Evolutionary conservation across 2,888 invertebrate genomes (phyloP), one percentile per base, ranked within the genome.

Genomic region (Morinoia aosen): DNA sequence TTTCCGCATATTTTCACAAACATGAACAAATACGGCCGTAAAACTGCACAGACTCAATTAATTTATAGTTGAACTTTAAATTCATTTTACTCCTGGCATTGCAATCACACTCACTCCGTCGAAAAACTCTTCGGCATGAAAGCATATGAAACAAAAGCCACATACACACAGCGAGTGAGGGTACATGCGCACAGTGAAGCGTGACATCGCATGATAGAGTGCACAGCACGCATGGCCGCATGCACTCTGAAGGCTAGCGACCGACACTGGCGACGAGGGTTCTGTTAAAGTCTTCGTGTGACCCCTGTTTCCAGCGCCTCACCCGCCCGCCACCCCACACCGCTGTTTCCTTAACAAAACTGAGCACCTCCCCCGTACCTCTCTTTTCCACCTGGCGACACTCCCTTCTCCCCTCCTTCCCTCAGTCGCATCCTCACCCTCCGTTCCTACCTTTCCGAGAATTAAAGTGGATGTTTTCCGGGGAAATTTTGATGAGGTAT

Each of bases 251-350:
- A 91, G 56, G 16, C n/a, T 39, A 48, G 91, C 11, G 19, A 56
- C 56, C 56, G 91, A 56, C 91, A 91, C 91, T 91, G 91, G n/a
- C 91, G 39, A 14, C 56, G 16, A 33, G 56, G 91, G 39, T 91
- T 91, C 91, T 91, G 91, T 91, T 91, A 48, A 91, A 91, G 91
- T 91, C 91, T 91, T 91, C 56, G 40, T 91, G 14, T 91, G 91
- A 91, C 91, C 91, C 91, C 91, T 48, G 91, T 91, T 91, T 91
- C 91, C 91, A 91, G 91, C 40, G 56, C 16, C 48, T 25, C 56
- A 12, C 40, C 91, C 56, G 14, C 48, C 91, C 91, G 16, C 56
- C 56, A 0, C 8, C 33, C 76, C 76, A 48, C 25, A 76, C 19
- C 10, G 8, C 10, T 76, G 19, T 76, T 33, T 76, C 76, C 19